Evolutionary conservation across 2,888 invertebrate genomes (phyloP).

Genomic region (Cosmopolites sordidus): DNA sequence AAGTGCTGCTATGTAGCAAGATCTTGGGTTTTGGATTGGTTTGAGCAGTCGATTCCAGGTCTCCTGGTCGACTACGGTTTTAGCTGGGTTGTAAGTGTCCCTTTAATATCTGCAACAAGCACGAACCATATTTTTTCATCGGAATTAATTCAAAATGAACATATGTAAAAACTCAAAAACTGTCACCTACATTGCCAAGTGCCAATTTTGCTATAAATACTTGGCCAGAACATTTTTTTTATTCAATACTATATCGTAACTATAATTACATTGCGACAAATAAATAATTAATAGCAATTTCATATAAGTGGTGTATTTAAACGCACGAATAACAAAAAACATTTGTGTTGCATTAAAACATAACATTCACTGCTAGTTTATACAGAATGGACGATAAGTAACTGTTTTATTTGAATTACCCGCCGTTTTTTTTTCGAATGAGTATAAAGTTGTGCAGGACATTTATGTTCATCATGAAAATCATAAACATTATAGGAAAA

Average conservation of each 20-base stretch:
- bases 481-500: too few relatives aligned
- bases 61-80: slow-evolving; percentile 25
- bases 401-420: too few relatives aligned
- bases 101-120: slow-evolving; percentile 38
- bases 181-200: slow-evolving; percentile 15
- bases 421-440: too few relatives aligned
- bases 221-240: slow-evolving; percentile 1
- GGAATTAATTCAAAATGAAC: neutral
- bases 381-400: too few relatives aligned
- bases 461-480: too few relatives aligned
- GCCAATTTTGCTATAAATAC: slow-evolving; percentile 10
- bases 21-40: slow-evolving; percentile 26
- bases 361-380: neutral
- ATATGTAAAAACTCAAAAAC: neutral
- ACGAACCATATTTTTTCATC: slow-evolving; percentile 10
- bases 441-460: too few relatives aligned
- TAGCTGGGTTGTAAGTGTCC: slow-evolving; percentile 27
- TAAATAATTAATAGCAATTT: slow-evolving; percentile 16
- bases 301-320: slow-evolving; percentile 7
- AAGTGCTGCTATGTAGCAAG: slow-evolving; percentile 14
- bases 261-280: slow-evolving; percentile 11
- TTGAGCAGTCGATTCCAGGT: slow-evolving; percentile 28
- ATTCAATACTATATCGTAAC: neutral
- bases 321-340: slow-evolving; percentile 5
- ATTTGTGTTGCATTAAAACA: neutral